These are phyloP conservation scores for Struthio camelus DNA, from an alignment of 2,113 vertebrate genomes.

Conservation along the genomic window DNA sequence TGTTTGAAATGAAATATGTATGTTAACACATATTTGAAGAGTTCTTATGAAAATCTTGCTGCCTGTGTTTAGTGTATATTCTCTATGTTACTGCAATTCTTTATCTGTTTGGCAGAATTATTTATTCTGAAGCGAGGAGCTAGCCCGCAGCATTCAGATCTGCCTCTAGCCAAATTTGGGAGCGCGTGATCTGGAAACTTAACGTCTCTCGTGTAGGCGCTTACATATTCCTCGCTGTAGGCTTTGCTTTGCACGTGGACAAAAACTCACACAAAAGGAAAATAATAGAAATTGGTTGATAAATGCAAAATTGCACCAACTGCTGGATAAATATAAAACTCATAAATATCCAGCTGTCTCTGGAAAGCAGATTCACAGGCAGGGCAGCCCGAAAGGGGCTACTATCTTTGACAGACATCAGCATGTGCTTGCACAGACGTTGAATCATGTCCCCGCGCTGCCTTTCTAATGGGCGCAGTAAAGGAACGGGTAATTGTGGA, in stretches of 20 bases:
- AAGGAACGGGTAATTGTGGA: not conserved
- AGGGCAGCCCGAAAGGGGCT: slow-evolving; percentile 18
- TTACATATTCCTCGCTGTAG: not conserved
- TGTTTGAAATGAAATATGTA: slow-evolving; percentile 19
- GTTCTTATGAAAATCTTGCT: not conserved
- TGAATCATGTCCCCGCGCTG: not conserved
- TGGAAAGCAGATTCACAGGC: slow-evolving; percentile 17
- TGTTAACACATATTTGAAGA: slow-evolving; percentile 23
- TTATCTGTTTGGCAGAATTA: slow-evolving; percentile 23
- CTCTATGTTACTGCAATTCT: not conserved
- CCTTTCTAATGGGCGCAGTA: not conserved
- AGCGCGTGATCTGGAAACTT: slow-evolving; percentile 4
- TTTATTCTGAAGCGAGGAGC: not conserved
- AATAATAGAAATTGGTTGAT: not conserved
- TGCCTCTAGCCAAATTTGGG: slow-evolving; percentile 57
- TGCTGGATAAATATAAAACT: slow-evolving; percentile 66
- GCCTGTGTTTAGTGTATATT: not conserved
- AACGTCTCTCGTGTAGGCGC: slow-evolving; percentile 16
- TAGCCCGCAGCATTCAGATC: not conserved
- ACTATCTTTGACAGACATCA: slow-evolving; percentile 73
- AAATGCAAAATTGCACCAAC: slow-evolving; percentile 2
- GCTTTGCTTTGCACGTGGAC: rapidly evolving
- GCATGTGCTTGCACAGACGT: slow-evolving; percentile 62
- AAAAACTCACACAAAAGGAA: not conserved
- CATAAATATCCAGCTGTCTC: slow-evolving; percentile 84